Evolutionary conservation across 2,113 vertebrate genomes (phyloP), one percentile per base, ranked within the genome.

Genomic region (Edolisoma coerulescens): DNA sequence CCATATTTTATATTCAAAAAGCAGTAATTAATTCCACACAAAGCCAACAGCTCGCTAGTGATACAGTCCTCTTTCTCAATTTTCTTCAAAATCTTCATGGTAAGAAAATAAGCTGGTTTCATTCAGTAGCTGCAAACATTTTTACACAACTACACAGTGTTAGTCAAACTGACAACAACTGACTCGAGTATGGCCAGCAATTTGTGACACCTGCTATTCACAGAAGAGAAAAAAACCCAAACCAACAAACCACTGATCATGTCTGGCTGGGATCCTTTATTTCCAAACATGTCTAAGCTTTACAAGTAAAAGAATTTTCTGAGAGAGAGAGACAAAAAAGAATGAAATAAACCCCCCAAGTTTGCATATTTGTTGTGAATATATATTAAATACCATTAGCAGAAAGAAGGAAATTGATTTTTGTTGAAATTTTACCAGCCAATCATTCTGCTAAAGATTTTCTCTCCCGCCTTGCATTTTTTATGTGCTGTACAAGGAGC

Each of bases 121-220:
- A 70, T 86, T 91, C 67, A 83, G 57, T 56, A 68, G 28, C 70
- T 90, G 50, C 70, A 93, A 96, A 83, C 30, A 70, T 90, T 91
- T 96, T 92, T 65, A 78, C 73, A 16, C 32, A 91, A 52, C 70
- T 69, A 35, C 42, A 37, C 9, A 47, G 67, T 59, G 63, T 90
- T 92, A 92, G 39, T 67, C 47, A 94, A 96, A 96, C 84, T 83
- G 81, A 79, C 19, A 65, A 50, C 53, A 91, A 76, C 74, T 74
- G 64, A 90, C 23, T 90, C 15, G 24, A 82, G 20, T 8, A 41
- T 12, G 54, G 64, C 80, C 89, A 90, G 61, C 33, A 93, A 73
- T 83, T 96, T 74, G 70, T 42, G 35, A 35, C 42, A 88, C 53
- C 49, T 88, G 50, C 67, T 88, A 54, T 42, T 93, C 84, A 74